These are phyloP conservation scores for Oeneis ivallda DNA, from an alignment of 2,888 invertebrate species.

Conservation along the genomic window DNA sequence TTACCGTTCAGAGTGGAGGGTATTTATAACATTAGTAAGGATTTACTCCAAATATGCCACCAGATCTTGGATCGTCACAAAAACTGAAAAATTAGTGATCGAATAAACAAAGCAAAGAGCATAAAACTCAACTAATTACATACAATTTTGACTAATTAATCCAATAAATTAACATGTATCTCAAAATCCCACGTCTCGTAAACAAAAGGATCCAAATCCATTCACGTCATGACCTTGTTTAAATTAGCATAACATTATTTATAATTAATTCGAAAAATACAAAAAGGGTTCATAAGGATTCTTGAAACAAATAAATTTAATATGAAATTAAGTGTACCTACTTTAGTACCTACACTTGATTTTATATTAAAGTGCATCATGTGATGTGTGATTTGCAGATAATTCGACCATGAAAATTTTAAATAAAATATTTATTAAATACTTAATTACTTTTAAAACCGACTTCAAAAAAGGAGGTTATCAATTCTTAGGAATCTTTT, in stretches of 20 bases:
- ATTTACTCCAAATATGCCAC: neutral
- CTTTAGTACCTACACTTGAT: too few species aligned
- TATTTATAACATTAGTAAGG: too few species aligned
- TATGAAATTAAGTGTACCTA: neutral
- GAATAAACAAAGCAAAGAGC: constrained; percentile 32
- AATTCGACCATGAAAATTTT: neutral
- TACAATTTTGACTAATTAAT: constrained; percentile 48
- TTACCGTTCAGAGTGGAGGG: too few species aligned
- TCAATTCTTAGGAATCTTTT: too few species aligned
- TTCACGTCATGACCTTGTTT: constrained; percentile 24
- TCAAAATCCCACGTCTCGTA: constrained; percentile 49
- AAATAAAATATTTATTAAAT: neutral
- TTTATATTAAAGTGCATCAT: neutral
- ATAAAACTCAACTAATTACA: constrained; percentile 42
- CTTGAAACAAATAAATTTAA: neutral
- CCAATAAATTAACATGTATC: constrained; percentile 44
- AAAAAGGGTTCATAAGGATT: constrained; percentile 9
- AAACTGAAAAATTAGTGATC: constrained; percentile 34
- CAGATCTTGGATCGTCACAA: constrained; percentile 15
- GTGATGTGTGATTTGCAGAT: constrained; percentile 14
- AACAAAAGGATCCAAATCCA: constrained; percentile 47
- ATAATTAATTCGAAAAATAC: constrained; percentile 8
- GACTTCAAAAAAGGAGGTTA: too few species aligned
- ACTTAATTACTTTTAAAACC: too few species aligned
- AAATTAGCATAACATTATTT: constrained; percentile 18